Conservation (phyloP, 2,113 vertebrate species). For the Paradoxurus hermaphroditus region DNA sequence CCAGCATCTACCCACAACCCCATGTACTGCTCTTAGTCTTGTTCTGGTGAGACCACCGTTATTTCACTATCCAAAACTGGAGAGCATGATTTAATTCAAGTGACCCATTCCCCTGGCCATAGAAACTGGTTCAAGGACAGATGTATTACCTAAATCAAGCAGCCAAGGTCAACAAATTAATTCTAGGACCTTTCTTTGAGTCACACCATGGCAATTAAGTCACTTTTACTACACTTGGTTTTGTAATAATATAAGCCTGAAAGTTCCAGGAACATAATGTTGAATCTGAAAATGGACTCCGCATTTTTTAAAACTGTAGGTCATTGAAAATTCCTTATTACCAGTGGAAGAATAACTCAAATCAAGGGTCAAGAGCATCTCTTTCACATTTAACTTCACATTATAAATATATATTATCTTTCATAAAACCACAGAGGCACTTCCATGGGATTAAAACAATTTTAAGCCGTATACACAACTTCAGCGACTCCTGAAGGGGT, state of each 20-base stretch:
- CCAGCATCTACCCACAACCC: neutral
- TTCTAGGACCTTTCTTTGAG: neutral
- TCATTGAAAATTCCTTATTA: neutral
- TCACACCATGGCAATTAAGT: neutral
- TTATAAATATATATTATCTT: neutral
- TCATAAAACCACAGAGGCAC: neutral
- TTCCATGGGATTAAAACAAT: neutral
- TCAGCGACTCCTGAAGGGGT: neutral
- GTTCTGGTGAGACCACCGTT: neutral
- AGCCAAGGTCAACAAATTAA: accelerated
- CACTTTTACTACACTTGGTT: neutral
- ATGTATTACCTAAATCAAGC: neutral
- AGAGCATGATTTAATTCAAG: neutral
- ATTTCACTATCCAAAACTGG: neutral
- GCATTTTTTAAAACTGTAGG: neutral
- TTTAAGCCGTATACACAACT: neutral
- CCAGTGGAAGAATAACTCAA: neutral
- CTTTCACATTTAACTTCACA: neutral
- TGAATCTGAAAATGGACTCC: neutral
- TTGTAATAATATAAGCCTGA: neutral
- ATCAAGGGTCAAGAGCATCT: neutral
- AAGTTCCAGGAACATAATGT: neutral
- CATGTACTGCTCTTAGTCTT: accelerated
- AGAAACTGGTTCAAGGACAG: neutral
- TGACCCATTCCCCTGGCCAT: accelerated